Base-by-base conservation (phyloP, 2,888 invertebrate genomes). In the Coelinius sp. region DNA sequence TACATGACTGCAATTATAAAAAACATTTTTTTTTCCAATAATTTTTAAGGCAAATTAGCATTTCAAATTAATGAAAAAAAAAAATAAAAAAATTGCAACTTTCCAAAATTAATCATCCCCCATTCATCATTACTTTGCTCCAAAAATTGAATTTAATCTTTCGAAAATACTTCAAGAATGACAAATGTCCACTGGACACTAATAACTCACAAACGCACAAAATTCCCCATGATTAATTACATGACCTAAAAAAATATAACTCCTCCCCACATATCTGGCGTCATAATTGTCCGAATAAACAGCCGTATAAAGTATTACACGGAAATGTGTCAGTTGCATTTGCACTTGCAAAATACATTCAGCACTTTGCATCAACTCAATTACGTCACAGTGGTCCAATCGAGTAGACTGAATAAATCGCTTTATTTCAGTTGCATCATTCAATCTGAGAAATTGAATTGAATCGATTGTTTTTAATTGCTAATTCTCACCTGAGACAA, bases 341-440 rank as follows among this genome's bases (percentile, higher is more conserved):
- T 49, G 49, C 49, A 49, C 14, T 17, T 46, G 31, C n/a, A 56
- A n/a, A 56, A 31, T 2, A 73, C 77, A n/a, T n/a, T 77, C 74
- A 73, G 72, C 27, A 52, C 76, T 77, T 70, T 71, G 75, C 75
- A 74, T 62, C 72, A 75, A 77, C 65, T 63, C 59, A 64, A 75
- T 77, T 77, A 73, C 77, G 71, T 73, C 77, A 74, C 65, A 25
- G 64, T 27, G 14, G 17, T n/a, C 31, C 62, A 65, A 49, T 59
- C 70, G 67, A 73, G 27, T 24, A 14, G 12, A 74, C 71, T 53
- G 72, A 73, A 73, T 73, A 72, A 78, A 76, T 78, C 73, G 71
- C 67, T 66, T 75, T 68, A 76, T 77, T 78, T 74, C 72, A 70
- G 49, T 67, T 27, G 68, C 41, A 38, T 17, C 8, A 52, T 52